Percentiles rank a stretch among this genome's conserved stretches.
Evolutionary conservation across 2,113 vertebrate genomes (phyloP).

Genomic region (Corythaixoides concolor): DNA sequence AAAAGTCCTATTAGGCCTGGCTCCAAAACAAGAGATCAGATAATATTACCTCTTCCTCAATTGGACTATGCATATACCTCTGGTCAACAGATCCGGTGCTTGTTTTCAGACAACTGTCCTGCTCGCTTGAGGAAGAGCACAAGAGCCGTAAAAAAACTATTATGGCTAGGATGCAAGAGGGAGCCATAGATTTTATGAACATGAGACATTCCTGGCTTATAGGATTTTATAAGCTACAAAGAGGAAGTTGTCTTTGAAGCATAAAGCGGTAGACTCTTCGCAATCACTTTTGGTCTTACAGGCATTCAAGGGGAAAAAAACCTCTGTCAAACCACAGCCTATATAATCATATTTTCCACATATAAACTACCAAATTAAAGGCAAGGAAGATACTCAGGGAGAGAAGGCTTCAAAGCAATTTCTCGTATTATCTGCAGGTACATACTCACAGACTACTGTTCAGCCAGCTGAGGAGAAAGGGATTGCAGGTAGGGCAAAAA

Average conservation of each 20-base stretch:
- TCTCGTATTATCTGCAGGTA: not conserved
- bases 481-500: not conserved
- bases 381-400: not conserved
- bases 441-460: not conserved
- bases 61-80: not conserved
- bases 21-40: not conserved
- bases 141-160: not conserved
- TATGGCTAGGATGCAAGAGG: not conserved
- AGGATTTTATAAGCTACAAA: slow-evolving; percentile 6
- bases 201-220: not conserved
- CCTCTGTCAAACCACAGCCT: not conserved
- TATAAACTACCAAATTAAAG: slow-evolving; percentile 12
- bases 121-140: not conserved
- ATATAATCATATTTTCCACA: not conserved
- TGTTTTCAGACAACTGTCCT: not conserved
- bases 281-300: not conserved
- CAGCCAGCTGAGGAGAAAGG: not conserved
- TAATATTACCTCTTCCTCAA: not conserved
- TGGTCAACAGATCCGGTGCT: not conserved
- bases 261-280: not conserved
- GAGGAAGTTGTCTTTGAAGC: slow-evolving; percentile 15
- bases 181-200: not conserved
- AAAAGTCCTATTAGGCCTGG: not conserved
- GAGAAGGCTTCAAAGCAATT: not conserved
- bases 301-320: not conserved